Evolutionary conservation across 2,888 invertebrate genomes (phyloP).

Genomic region (Clistopyga incitator): DNA sequence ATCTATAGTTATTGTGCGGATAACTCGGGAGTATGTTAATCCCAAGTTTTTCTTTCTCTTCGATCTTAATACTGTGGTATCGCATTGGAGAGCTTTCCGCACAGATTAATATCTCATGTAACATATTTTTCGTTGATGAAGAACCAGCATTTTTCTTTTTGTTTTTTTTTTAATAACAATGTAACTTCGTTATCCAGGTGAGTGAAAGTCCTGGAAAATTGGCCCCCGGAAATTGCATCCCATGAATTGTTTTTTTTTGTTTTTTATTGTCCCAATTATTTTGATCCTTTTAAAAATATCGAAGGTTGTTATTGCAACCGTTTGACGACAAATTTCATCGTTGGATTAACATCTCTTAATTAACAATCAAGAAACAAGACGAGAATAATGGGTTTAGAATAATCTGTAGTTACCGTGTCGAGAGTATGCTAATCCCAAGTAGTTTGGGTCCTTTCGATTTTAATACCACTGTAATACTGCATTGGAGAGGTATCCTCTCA

Average conservation of each 20-base stretch:
- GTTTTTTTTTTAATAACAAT: too few relatives aligned
- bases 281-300: too few relatives aligned
- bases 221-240: too few relatives aligned
- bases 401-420: not conserved
- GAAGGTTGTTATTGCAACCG: not conserved
- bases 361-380: not conserved
- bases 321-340: not conserved
- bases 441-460: not conserved
- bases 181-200: too few relatives aligned
- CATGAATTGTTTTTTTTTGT: too few relatives aligned
- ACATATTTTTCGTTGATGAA: not conserved
- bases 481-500: conserved; percentile 9
- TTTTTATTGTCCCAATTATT: conserved; percentile 53
- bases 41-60: not conserved
- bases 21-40: not conserved
- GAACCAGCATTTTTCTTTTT: too few relatives aligned
- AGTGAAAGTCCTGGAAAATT: too few relatives aligned
- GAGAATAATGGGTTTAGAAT: not conserved
- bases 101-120: conserved; percentile 39
- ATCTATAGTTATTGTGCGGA: not conserved
- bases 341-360: conserved; percentile 8
- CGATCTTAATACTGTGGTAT: not conserved
- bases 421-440: conserved; percentile 9
- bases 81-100: not conserved
- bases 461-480: not conserved